Percentiles rank a stretch among this genome's conserved stretches.
Conservation (phyloP, 2,113 vertebrate genomes). For the Nothoprocta perdicaria region DNA sequence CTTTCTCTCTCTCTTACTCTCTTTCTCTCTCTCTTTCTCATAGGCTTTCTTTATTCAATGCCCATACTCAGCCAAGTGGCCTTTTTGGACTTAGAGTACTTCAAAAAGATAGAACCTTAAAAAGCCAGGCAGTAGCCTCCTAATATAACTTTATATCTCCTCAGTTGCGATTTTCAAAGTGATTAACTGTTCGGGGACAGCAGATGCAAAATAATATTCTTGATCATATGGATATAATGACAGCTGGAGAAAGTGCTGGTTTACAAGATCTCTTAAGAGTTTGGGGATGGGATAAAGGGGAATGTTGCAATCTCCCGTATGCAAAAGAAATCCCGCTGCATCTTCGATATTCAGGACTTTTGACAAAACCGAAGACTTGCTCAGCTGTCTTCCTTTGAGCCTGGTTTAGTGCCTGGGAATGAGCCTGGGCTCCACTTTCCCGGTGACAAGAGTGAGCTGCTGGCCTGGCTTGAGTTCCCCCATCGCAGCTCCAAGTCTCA, state of each 20-base stretch:
- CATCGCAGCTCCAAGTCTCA: background rate
- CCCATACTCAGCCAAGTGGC: background rate
- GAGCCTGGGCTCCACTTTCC: background rate
- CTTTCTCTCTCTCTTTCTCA: background rate
- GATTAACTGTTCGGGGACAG: conserved; percentile 37
- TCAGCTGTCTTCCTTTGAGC: background rate
- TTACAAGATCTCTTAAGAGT: background rate
- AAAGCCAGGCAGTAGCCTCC: background rate
- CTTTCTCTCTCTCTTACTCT: too few species aligned
- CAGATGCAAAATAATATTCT: conserved; percentile 38
- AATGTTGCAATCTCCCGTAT: background rate
- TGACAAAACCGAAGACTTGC: background rate
- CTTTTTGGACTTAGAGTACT: conserved; percentile 5
- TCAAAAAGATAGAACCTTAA: background rate
- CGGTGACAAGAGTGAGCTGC: background rate
- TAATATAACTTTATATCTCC: conserved; percentile 21
- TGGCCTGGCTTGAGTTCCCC: background rate
- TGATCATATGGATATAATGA: conserved; percentile 29
- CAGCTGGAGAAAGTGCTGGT: conserved; percentile 22
- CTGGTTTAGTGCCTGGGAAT: background rate
- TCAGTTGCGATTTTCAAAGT: conserved; percentile 32
- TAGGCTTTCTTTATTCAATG: background rate
- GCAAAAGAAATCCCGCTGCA: background rate
- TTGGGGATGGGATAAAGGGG: background rate
- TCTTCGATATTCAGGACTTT: background rate